Evolutionary conservation across 2,888 invertebrate species (phyloP).

Genomic region (Beris chalybata): DNA sequence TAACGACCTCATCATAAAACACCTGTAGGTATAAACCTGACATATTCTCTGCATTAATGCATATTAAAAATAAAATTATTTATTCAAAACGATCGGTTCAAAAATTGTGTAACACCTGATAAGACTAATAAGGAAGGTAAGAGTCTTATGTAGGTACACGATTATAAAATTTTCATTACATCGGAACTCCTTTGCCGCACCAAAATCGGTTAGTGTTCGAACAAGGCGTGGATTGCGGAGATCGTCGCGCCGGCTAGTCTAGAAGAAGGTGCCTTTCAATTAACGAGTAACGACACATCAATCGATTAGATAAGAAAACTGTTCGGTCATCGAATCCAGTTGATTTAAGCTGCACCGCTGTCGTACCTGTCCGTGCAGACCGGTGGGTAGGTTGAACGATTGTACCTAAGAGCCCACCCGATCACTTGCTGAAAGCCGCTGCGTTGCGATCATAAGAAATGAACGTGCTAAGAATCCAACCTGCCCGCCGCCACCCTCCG

Average conservation of each 20-base stretch:
- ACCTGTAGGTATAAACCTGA: neutral
- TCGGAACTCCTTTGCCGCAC: neutral
- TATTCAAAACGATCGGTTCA: slow-evolving; percentile 1
- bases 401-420: too few species aligned
- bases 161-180: slow-evolving; percentile 7
- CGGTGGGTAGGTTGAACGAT: too few species aligned
- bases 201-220: neutral
- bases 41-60: neutral
- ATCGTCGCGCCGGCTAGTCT: too few species aligned
- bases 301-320: too few species aligned
- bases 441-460: neutral
- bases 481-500: neutral
- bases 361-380: too few species aligned
- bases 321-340: too few species aligned
- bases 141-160: slow-evolving; percentile 6
- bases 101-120: slow-evolving; percentile 16
- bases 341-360: too few species aligned
- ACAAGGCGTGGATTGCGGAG: too few species aligned
- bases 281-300: too few species aligned
- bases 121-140: slow-evolving; percentile 16
- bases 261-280: too few species aligned
- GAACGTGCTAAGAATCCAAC: slow-evolving; percentile 10
- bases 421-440: neutral
- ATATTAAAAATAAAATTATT: neutral
- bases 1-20: slow-evolving; percentile 12